Base-by-base conservation (phyloP, 2,888 invertebrate species). In the Epinotia nisella region DNA sequence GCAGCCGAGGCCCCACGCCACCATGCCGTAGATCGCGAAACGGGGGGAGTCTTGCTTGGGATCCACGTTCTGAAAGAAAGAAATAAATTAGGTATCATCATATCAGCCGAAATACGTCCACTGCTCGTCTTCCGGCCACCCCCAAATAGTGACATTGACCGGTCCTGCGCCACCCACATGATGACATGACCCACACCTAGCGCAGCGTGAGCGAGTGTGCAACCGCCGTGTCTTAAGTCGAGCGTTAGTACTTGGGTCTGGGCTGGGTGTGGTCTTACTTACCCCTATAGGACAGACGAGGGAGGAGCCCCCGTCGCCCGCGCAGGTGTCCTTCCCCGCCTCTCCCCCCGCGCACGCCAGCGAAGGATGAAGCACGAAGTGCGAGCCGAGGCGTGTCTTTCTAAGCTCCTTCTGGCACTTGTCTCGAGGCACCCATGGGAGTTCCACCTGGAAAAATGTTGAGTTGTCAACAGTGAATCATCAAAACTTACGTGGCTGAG, bases 331-430 rank as follows among this genome's bases (percentile, higher is more conserved):
- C 24, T 49, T 58, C 53, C 66, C 66, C 29, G 24, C 15, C 62
- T 62, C 53, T 2, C 71, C 66, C 29, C 71, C 96, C 0, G 96
- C 96, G 80, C 96, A 96, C 0, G 96, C 91, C 78, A 96, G 96
- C 64, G 95, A 95, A 0, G 90, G 83, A 76, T 96, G 94, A 11
- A 97, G 89, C 41, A 86, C 62, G 81, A 96, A 96, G 78, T 94
- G 89, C 17, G 89, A 89, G 5, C 96, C 96, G 3, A 96, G 90
- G 19, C 87, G 13, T 95, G 91, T 41, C 71, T 60, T 87, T 10
- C 95, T 90, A 29, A 96, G 85, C 5, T 80, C 77, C 0, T 67
- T 17, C 76, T 92, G 86, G 67, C 93, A 93, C 5, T 71, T 59
- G 3, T 75, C 60, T 2, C 84, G 86, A 1, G 90, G 88, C 0